phyloP scores from a whole-genome alignment of 2,113 vertebrate genomes.

The Oxyruncus cristatus region DNA sequence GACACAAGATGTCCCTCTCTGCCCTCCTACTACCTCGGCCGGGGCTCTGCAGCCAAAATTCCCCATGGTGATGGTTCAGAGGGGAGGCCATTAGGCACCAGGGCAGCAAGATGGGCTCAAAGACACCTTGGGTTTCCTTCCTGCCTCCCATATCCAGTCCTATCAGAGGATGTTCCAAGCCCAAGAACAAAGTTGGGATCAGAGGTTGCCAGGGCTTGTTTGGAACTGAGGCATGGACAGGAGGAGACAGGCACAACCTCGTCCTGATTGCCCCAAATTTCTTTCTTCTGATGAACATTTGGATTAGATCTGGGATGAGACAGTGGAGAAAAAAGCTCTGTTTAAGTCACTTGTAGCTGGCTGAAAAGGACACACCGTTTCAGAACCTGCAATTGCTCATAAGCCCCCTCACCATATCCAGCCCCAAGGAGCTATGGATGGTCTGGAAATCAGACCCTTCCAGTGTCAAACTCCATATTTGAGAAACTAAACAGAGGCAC shows the following conservation, averaged over 20 bases:
- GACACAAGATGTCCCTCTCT: background rate
- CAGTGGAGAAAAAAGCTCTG: background rate
- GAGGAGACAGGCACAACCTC: background rate
- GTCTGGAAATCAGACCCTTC: background rate
- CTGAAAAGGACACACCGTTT: background rate
- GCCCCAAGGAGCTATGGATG: background rate
- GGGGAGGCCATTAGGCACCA: background rate
- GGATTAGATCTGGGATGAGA: background rate
- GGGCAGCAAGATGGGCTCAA: background rate
- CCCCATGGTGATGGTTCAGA: background rate
- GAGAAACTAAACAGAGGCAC: background rate
- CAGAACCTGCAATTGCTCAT: background rate
- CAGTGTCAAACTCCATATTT: background rate
- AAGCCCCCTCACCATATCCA: background rate
- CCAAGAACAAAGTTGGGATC: background rate
- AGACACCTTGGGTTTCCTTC: background rate
- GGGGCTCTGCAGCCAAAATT: background rate
- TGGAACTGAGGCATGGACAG: background rate
- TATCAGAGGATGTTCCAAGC: background rate
- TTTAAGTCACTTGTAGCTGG: background rate
- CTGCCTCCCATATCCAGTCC: background rate
- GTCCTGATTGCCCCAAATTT: background rate
- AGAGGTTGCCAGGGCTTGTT: background rate
- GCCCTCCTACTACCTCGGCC: background rate
- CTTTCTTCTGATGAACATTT: background rate